These are phyloP conservation scores for Equus przewalskii DNA, from an alignment of 2,113 vertebrate species.

Conservation along the genomic window DNA sequence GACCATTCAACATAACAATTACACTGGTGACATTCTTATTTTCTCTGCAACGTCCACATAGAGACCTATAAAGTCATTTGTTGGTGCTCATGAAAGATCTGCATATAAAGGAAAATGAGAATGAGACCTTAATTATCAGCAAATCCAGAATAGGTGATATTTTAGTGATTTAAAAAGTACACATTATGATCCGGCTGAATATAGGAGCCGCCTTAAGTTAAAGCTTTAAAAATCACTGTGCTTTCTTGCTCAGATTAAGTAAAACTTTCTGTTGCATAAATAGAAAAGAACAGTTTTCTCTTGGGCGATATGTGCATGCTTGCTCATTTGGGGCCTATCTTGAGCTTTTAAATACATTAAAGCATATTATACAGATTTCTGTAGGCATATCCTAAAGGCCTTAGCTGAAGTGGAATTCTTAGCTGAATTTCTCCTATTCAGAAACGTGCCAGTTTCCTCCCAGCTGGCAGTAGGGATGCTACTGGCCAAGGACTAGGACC, in stretches of 20 bases:
- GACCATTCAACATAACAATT: background rate
- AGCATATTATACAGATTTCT: background rate
- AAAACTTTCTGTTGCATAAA: background rate
- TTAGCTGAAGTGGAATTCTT: background rate
- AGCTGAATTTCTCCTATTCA: background rate
- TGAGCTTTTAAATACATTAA: background rate
- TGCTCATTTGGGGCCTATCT: background rate
- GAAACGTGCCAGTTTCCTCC: background rate
- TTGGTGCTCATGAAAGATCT: background rate
- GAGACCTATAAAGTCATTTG: background rate
- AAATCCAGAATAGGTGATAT: background rate
- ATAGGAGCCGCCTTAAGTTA: background rate
- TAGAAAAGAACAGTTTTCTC: background rate
- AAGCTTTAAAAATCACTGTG: background rate
- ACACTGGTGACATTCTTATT: background rate
- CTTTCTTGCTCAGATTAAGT: background rate
- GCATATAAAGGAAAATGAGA: constrained; percentile 32
- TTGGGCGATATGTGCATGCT: background rate
- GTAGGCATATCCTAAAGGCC: background rate
- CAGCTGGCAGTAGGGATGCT: background rate
- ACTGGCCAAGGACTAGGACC: background rate
- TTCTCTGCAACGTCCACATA: background rate
- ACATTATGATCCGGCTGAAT: background rate
- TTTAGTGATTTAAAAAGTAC: constrained; percentile 36
- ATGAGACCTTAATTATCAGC: background rate